These are phyloP conservation scores for Cuculus canorus DNA, from an alignment of 2,797 vertebrate genomes.

Conservation along the genomic window DNA sequence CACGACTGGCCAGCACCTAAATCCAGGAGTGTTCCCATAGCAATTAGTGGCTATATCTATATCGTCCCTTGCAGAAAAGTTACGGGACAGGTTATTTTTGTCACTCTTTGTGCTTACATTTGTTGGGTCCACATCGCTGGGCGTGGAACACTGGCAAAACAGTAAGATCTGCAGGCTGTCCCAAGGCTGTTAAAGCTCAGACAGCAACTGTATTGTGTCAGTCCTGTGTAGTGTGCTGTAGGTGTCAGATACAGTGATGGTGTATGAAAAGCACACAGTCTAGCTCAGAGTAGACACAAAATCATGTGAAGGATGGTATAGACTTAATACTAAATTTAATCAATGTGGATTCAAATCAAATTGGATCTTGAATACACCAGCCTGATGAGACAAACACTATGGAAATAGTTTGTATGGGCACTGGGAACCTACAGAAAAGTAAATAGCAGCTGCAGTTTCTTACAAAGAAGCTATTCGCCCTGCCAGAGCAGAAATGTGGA, in stretches of 20 bases:
- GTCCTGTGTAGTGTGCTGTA: rapidly evolving
- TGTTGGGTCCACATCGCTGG: not conserved
- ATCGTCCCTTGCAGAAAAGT: not conserved
- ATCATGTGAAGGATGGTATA: not conserved
- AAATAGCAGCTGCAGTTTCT: not conserved
- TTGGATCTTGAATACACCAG: not conserved
- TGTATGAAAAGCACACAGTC: not conserved
- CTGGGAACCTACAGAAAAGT: not conserved
- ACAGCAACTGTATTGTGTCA: not conserved
- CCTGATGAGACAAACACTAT: not conserved
- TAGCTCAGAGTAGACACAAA: not conserved
- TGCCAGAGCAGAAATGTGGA: not conserved
- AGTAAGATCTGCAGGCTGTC: not conserved
- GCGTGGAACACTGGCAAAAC: not conserved
- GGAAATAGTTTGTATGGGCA: not conserved
- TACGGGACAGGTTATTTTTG: not conserved
- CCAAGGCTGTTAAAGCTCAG: not conserved
- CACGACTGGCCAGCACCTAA: not conserved
- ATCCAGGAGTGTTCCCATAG: not conserved
- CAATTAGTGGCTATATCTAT: not conserved
- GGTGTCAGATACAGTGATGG: not conserved
- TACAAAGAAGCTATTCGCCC: not conserved
- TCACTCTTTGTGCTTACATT: not conserved
- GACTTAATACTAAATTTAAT: not conserved
- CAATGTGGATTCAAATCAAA: not conserved